These are phyloP conservation scores for Heterodera carotae DNA, from an alignment of 1,140 invertebrate species.

Conservation along the genomic window DNA sequence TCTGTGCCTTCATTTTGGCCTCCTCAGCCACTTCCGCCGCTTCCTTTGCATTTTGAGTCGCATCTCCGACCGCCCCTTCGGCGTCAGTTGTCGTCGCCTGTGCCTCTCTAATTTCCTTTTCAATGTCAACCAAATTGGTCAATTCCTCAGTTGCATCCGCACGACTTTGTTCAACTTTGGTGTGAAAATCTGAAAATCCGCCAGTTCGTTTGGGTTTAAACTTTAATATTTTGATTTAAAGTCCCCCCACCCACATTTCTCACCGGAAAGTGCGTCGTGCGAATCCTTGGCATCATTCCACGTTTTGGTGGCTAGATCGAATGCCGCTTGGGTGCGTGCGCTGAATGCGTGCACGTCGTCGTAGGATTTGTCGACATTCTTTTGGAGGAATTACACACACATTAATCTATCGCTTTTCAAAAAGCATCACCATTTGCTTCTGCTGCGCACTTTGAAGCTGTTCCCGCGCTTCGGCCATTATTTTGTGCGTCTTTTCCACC, in stretches of 20 bases:
- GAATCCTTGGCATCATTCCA: conserved; percentile 57
- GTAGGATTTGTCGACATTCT: conserved; percentile 37
- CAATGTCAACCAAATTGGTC: conserved; percentile 48
- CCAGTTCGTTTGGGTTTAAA: too few species aligned
- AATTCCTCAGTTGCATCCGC: conserved; percentile 55
- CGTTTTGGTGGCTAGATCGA: conserved; percentile 49
- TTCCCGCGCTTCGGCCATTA: conserved; percentile 42
- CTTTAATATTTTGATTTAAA: conserved; percentile 35
- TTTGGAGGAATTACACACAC: not conserved
- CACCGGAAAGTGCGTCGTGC: conserved; percentile 49
- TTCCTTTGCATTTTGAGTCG: conserved; percentile 48
- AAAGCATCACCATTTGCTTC: conserved; percentile 33
- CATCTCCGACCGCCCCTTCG: conserved; percentile 50
- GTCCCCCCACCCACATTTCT: not conserved
- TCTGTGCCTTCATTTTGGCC: conserved; percentile 49
- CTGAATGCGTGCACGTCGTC: conserved; percentile 44
- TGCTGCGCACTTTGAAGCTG: conserved; percentile 34
- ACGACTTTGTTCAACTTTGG: conserved; percentile 59
- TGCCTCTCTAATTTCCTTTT: conserved; percentile 50
- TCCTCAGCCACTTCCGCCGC: conserved; percentile 44
- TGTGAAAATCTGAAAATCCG: conserved; percentile 59
- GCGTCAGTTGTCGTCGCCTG: conserved; percentile 46
- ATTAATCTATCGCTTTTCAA: too few species aligned
- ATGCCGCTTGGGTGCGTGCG: conserved; percentile 46
- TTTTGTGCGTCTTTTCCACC: conserved; percentile 31